These are phyloP conservation scores for Atta cephalotes DNA, from an alignment of 1,140 invertebrate species.

Conservation along the genomic window DNA sequence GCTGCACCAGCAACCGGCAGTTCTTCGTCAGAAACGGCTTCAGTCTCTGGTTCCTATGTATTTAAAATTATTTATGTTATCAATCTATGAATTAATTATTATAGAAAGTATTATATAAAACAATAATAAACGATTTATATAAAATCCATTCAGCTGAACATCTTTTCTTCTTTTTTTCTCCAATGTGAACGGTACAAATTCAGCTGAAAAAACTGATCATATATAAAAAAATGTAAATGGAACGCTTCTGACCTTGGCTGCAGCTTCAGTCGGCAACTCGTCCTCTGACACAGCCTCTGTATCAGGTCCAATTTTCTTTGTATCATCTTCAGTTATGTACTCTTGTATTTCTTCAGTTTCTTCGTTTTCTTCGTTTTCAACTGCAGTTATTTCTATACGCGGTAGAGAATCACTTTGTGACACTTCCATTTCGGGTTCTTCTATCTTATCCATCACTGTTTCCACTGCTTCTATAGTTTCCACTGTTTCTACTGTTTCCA, in stretches of 20 bases:
- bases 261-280: slow-evolving; percentile 87
- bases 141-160: background rate
- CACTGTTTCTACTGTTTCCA: slow-evolving; percentile 40
- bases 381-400: slow-evolving; percentile 51
- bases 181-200: too few relatives aligned
- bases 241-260: slow-evolving; percentile 80
- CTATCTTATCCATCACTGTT: slow-evolving; percentile 65
- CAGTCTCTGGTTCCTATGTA: slow-evolving; percentile 87
- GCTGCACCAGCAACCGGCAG: slow-evolving; percentile 91
- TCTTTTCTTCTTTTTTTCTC: too few relatives aligned
- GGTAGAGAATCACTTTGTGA: slow-evolving; percentile 27
- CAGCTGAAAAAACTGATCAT: background rate
- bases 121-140: background rate
- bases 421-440: slow-evolving; percentile 63
- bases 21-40: slow-evolving; percentile 92
- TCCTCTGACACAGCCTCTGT: slow-evolving; percentile 91
- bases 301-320: slow-evolving; percentile 87
- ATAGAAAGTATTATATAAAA: background rate
- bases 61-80: slow-evolving; percentile 28
- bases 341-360: slow-evolving; percentile 10
- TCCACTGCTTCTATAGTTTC: slow-evolving; percentile 56
- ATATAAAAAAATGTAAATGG: background rate
- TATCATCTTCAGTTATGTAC: slow-evolving; percentile 48
- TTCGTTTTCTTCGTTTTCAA: slow-evolving; percentile 26
- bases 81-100: background rate